Base-by-base conservation (phyloP, 2,797 vertebrate genomes). In the Xenops minutus region DNA sequence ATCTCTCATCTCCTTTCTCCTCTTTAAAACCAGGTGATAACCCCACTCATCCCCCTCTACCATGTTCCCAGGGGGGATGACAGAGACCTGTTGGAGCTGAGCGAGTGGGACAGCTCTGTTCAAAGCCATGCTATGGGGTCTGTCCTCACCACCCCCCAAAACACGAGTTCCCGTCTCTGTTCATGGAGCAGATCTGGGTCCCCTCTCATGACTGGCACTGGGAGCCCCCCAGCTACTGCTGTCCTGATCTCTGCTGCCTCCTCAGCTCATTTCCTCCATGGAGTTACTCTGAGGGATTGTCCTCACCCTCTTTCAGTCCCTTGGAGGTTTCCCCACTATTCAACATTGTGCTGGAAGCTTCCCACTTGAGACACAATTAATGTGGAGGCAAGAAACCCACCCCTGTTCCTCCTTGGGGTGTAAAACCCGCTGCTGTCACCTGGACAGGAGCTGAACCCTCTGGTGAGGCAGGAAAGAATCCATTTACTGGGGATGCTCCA, bases 51-150 rank as follows among this genome's bases (percentile, higher is more conserved):
- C 15, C 46, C 36, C 4, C 7, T 48, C 48, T 16, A 58, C 52
- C 1, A 0, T 0, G 5, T 20, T 24, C 24, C 32, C 24, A 1
- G 22, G 20, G 21, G 10, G 61, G 59, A 24, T 0, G 6, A 34
- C 55, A 46, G n/a, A 69, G 58, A 75, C 62, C 58, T 74, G 74
- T 54, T 49, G 72, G 89, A 74, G 11, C 34, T 0, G 0, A 52
- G 73, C 1, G 2, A 0, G 3, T 27, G 46, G 77, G 62, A 30
- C n/a, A 74, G n/a, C 52, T n/a, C 52, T 37, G 63, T 54, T 8
- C 41, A 14, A 20, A 37, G 44, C 39, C 4, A 3, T 2, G 7
- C 26, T 2, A 1, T 4, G 0, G 10, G 30, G 14, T 71, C 46
- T 1, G 4, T 61, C 26, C 48, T 29, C 2, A 0, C 9, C 74